A percentile compares a stretch with the other conserved stretches of the same genome.
Evolutionary conservation across 1,140 invertebrate genomes (phyloP).

Genomic region (Scaptomyza montana): DNA sequence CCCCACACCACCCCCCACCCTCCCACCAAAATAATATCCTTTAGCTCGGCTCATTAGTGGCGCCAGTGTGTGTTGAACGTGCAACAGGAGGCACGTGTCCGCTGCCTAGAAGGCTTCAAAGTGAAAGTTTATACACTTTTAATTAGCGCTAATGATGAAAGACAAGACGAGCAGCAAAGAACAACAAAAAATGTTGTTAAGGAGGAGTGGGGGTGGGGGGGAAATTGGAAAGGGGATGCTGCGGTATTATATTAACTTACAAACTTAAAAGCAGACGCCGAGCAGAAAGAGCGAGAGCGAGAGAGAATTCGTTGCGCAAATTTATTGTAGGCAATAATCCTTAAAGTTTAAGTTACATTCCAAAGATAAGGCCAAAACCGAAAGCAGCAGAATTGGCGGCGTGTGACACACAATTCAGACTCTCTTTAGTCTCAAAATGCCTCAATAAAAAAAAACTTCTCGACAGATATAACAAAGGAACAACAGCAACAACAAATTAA

Average conservation of each 20-base stretch:
- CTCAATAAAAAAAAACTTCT: constrained; percentile 58
- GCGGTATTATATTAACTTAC: constrained; percentile 62
- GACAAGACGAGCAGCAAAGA: constrained; percentile 29
- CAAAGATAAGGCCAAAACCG: constrained; percentile 60
- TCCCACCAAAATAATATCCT: not conserved
- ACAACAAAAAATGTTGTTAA: too few relatives aligned
- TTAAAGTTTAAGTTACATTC: constrained; percentile 83
- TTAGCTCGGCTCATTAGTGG: constrained; percentile 49
- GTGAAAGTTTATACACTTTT: constrained; percentile 82
- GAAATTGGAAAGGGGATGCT: not conserved
- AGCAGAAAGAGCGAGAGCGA: too few relatives aligned
- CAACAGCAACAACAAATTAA: constrained; percentile 17
- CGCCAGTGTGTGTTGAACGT: constrained; percentile 38
- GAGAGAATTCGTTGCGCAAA: constrained; percentile 48
- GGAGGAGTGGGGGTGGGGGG: not conserved
- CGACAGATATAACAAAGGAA: constrained; percentile 21
- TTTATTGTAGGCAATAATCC: constrained; percentile 83
- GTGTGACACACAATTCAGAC: constrained; percentile 42
- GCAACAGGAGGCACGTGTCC: constrained; percentile 56
- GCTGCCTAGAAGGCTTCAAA: constrained; percentile 38
- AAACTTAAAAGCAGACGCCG: constrained; percentile 43
- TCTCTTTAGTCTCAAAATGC: constrained; percentile 39
- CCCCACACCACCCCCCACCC: too few relatives aligned
- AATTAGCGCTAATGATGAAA: constrained; percentile 80
- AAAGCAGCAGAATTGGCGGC: constrained; percentile 10